Evolutionary conservation across 2,797 vertebrate genomes (phyloP).

Genomic region (Syncerus caffer): DNA sequence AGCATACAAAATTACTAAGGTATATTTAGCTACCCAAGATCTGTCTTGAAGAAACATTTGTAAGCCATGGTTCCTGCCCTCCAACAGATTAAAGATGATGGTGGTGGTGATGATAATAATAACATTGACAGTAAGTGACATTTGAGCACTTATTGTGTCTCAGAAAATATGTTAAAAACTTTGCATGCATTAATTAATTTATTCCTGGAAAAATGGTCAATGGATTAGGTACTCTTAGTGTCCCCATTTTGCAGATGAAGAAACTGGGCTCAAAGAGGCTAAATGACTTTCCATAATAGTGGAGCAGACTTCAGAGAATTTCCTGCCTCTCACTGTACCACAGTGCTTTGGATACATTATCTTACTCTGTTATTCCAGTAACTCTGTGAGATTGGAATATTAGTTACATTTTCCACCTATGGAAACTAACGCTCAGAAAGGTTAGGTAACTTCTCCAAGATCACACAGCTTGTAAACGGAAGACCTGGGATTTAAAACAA

Average conservation of each 20-base stretch:
- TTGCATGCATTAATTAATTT: neutral
- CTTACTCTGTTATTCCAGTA: neutral
- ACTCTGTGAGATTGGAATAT: neutral
- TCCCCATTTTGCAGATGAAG: neutral
- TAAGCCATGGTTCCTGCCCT: neutral
- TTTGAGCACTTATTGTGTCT: neutral
- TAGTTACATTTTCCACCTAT: neutral
- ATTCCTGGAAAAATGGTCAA: neutral
- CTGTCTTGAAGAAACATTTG: neutral
- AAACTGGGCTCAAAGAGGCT: neutral
- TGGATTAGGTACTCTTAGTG: neutral
- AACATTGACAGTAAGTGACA: neutral
- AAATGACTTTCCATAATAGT: neutral
- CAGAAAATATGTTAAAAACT: neutral
- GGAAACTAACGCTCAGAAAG: neutral
- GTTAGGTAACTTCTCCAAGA: neutral
- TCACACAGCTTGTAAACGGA: neutral
- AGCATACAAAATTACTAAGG: neutral
- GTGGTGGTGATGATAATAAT: neutral
- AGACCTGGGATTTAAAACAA: neutral
- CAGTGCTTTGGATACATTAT: neutral
- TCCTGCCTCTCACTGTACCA: neutral
- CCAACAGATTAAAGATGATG: neutral
- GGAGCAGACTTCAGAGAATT: neutral
- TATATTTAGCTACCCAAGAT: neutral